Percentiles rank a stretch among this genome's conserved stretches.
Conservation (phyloP, 2,113 vertebrate genomes). For the Neomonachus schauinslandi region DNA sequence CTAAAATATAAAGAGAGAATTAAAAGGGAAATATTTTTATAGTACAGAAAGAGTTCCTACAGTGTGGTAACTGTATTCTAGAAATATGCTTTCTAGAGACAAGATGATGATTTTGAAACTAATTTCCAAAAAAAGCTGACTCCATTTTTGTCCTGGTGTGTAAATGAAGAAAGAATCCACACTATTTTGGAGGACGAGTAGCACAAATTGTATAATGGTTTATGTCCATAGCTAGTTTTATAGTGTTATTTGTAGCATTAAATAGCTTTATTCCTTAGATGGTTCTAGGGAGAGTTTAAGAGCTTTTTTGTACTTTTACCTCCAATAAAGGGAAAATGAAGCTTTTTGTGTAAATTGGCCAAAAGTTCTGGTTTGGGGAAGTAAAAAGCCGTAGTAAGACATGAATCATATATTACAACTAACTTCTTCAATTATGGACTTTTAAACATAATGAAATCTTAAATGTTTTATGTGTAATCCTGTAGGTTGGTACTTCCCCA, state of each 20-base stretch:
- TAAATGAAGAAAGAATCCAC: conserved; percentile 77
- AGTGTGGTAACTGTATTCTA: conserved; percentile 69
- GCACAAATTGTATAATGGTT: conserved; percentile 72
- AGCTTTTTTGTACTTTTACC: conserved; percentile 78
- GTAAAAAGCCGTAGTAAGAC: conserved; percentile 78
- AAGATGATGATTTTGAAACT: conserved; percentile 76
- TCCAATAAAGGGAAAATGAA: conserved; percentile 75
- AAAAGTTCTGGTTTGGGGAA: conserved; percentile 62
- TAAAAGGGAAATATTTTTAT: conserved; percentile 86
- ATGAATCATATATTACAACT: conserved; percentile 68
- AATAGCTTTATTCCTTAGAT: conserved; percentile 78
- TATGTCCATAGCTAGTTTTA: conserved; percentile 74
- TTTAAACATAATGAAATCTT: conserved; percentile 79
- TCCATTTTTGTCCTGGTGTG: conserved; percentile 79
- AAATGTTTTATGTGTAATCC: conserved; percentile 77
- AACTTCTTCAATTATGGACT: conserved; percentile 79
- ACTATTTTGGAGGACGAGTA: conserved; percentile 82
- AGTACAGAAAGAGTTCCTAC: conserved; percentile 80
- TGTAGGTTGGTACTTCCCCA: conserved; percentile 78
- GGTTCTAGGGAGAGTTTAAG: conserved; percentile 72
- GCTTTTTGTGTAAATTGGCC: conserved; percentile 70
- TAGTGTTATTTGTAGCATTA: conserved; percentile 74
- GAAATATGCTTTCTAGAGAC: conserved; percentile 81
- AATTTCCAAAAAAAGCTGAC: conserved; percentile 66
- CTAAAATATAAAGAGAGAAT: conserved; percentile 83